Percentiles rank a stretch among this genome's conserved stretches.
phyloP scores from a whole-genome alignment of 1,140 invertebrate species.

The Uloborus diversus region DNA sequence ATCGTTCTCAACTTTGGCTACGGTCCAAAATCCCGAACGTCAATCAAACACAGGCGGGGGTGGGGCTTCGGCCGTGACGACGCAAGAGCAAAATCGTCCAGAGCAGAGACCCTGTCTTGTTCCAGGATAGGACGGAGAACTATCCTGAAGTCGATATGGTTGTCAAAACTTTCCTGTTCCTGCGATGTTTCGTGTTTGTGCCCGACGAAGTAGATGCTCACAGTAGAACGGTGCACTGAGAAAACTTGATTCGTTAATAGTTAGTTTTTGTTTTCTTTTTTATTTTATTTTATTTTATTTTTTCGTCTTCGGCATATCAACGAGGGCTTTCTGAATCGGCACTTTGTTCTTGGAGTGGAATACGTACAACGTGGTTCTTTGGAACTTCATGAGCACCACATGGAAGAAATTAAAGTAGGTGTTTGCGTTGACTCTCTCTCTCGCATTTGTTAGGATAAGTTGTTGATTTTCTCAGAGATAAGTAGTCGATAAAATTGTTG shows the following conservation, averaged over 20 bases:
- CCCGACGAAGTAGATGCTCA: background rate
- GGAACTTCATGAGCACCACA: background rate
- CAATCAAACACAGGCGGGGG: constrained; percentile 25
- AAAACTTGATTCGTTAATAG: too few relatives aligned
- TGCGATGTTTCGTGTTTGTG: background rate
- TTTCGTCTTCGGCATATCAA: background rate
- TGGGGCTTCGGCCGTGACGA: constrained; percentile 13
- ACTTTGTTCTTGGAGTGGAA: too few relatives aligned
- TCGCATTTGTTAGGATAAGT: too few relatives aligned
- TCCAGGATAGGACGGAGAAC: background rate
- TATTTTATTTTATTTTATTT: background rate
- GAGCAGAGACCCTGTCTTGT: constrained; percentile 1
- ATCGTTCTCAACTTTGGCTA: constrained; percentile 20
- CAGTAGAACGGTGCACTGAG: too few relatives aligned
- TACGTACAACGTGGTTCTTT: background rate
- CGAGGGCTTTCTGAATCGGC: background rate
- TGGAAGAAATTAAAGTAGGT: constrained; percentile 37
- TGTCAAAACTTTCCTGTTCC: constrained; percentile 36
- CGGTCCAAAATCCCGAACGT: constrained; percentile 23
- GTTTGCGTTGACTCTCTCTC: too few relatives aligned
- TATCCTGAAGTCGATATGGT: constrained; percentile 25
- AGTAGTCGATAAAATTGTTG: too few relatives aligned
- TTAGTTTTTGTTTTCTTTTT: background rate
- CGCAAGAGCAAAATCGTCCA: constrained; percentile 27
- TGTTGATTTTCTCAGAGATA: too few relatives aligned